phyloP scores from a whole-genome alignment of 2,888 invertebrate species.

The Lithosia quadra region DNA sequence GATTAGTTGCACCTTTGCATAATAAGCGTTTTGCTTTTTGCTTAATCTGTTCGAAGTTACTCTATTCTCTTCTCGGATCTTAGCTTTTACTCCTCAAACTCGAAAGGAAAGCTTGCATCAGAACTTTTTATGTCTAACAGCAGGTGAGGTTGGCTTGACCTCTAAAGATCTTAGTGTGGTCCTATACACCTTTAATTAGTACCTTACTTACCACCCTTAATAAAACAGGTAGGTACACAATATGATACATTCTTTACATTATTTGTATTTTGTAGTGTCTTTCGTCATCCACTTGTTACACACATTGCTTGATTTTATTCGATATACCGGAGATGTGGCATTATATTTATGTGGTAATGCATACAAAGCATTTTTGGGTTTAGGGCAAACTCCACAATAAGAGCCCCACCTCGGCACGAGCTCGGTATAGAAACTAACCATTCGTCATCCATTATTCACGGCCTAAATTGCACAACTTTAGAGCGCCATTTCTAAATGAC shows the following conservation, averaged over 20 bases:
- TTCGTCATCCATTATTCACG: constrained; percentile 87
- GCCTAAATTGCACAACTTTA: constrained; percentile 87
- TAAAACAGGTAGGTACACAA: neutral
- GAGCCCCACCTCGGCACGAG: constrained; percentile 80
- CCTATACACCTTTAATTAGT: neutral
- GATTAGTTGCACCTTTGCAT: no score
- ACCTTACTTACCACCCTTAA: neutral
- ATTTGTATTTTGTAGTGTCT: neutral
- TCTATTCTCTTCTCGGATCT: no score
- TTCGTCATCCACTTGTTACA: neutral
- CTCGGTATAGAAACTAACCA: constrained; percentile 78
- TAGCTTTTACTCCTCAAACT: no score
- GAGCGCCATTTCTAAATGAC: constrained; percentile 87
- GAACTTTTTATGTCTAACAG: no score
- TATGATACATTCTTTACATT: neutral
- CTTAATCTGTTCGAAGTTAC: no score
- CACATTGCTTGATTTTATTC: neutral
- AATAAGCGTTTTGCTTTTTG: no score
- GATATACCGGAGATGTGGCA: neutral
- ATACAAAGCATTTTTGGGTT: constrained; percentile 57
- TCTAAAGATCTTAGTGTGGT: no score
- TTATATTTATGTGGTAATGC: constrained; percentile 15
- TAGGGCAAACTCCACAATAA: constrained; percentile 67
- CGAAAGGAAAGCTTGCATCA: no score
- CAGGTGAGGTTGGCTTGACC: neutral